Percentiles rank a stretch among this genome's conserved stretches.
phyloP scores from a whole-genome alignment of 2,797 vertebrate species.

The Pitangus sulphuratus region DNA sequence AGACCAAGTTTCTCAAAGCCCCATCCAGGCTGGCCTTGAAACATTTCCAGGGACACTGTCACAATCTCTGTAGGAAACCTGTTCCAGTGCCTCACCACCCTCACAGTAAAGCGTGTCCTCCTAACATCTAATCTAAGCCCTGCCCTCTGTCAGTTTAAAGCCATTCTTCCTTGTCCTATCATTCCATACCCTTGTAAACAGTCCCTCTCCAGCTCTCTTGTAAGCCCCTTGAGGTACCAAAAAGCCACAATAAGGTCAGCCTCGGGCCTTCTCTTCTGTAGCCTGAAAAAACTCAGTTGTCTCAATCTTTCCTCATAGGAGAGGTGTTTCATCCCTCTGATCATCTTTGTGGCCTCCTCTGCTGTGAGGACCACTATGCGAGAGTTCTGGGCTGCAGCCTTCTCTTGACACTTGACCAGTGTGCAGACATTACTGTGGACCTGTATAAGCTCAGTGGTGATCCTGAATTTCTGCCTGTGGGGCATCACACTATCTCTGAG shows the following conservation, averaged over 20 bases:
- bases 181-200: background rate
- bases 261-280: background rate
- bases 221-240: background rate
- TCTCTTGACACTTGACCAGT: background rate
- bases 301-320: background rate
- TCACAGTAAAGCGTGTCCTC: background rate
- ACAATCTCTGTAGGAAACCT: background rate
- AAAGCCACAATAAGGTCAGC: background rate
- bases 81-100: background rate
- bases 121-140: background rate
- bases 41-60: background rate
- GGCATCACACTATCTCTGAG: background rate
- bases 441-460: background rate
- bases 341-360: background rate
- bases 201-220: background rate
- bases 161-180: background rate
- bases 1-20: background rate
- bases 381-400: background rate
- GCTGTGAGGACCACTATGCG: fast-evolving
- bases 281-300: background rate
- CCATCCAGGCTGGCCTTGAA: background rate
- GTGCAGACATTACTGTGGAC: background rate
- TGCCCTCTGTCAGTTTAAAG: background rate
- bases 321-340: background rate
- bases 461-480: background rate